Evolutionary conservation across 2,888 invertebrate genomes (phyloP).

Genomic region (Tipula unca): DNA sequence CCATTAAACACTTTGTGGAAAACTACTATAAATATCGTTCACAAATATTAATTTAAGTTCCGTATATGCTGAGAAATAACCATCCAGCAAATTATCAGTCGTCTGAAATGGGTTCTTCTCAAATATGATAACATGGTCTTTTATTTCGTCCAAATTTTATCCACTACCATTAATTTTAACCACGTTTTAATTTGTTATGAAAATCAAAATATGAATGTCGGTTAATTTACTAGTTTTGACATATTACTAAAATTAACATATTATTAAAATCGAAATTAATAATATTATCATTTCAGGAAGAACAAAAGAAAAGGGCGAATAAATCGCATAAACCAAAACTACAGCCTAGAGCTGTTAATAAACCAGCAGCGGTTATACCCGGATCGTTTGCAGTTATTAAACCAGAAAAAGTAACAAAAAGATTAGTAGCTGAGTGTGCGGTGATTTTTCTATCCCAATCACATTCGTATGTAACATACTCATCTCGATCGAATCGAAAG

Average conservation of each 20-base stretch:
- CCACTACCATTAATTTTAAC: too few species aligned
- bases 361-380: constrained; percentile 18
- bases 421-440: constrained; percentile 46
- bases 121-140: constrained; percentile 62
- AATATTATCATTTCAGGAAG: too few species aligned
- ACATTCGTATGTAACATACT: constrained; percentile 29
- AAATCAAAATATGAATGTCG: too few species aligned
- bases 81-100: constrained; percentile 34
- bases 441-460: constrained; percentile 64
- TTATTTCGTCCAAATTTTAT: constrained; percentile 42
- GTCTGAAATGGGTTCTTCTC: constrained; percentile 73
- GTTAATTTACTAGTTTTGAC: too few species aligned
- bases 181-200: too few species aligned
- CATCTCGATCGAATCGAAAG: constrained; percentile 40
- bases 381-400: constrained; percentile 27
- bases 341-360: constrained; percentile 22
- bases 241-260: too few species aligned
- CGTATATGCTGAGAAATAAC: constrained; percentile 55
- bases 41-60: constrained; percentile 55
- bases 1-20: constrained; percentile 55
- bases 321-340: constrained; percentile 26
- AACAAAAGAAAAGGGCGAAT: constrained; percentile 28
- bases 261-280: too few species aligned
- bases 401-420: constrained; percentile 39
- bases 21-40: constrained; percentile 79